Conservation (phyloP, 2,113 vertebrate species). For the Pao palembangensis region DNA sequence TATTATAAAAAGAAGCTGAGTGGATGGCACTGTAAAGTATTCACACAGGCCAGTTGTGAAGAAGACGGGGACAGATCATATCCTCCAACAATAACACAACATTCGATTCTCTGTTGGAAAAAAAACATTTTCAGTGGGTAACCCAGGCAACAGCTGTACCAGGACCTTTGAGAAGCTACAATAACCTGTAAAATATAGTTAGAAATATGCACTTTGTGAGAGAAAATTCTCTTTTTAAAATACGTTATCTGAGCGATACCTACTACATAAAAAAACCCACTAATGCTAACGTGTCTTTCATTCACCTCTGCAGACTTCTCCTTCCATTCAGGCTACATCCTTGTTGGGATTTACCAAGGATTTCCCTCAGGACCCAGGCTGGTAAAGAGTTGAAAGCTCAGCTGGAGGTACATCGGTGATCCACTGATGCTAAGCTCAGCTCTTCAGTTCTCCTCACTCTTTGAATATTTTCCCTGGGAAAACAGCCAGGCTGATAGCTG, state of each 20-base stretch:
- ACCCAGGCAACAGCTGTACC: conserved; percentile 61
- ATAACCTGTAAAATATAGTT: conserved; percentile 2
- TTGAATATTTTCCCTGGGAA: conserved; percentile 9
- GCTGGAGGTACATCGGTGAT: conserved; percentile 33
- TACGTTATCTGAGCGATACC: too few species aligned
- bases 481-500: conserved; percentile 15
- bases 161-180: conserved; percentile 17
- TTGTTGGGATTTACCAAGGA: conserved; percentile 36
- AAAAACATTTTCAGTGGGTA: conserved; percentile 51
- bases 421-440: conserved; percentile 18
- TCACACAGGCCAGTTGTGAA: not conserved
- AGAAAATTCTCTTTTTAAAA: not conserved
- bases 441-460: conserved; percentile 7
- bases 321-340: conserved; percentile 17
- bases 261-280: too few species aligned
- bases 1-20: conserved; percentile 21
- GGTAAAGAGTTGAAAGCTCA: conserved; percentile 26
- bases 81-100: conserved; percentile 36
- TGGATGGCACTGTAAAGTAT: not conserved
- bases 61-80: conserved; percentile 1
- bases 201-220: not conserved
- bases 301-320: not conserved
- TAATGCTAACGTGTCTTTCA: not conserved
- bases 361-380: conserved; percentile 24
- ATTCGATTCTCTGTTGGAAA: conserved; percentile 41